Evolutionary conservation across 2,888 invertebrate species (phyloP), one percentile per base, ranked within the genome.

Genomic region (Gastrophysa polygoni): DNA sequence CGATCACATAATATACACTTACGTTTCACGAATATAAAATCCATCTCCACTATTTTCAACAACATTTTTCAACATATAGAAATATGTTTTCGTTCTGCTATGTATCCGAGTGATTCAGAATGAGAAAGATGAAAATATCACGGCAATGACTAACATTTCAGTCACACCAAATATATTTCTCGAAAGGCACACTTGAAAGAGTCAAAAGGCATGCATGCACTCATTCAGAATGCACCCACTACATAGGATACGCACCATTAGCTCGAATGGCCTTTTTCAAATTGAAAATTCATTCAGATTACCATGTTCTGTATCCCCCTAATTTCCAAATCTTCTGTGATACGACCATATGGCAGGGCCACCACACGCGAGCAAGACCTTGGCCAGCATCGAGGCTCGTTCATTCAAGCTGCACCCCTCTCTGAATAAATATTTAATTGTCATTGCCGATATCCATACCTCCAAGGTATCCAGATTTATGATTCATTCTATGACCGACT

Each of bases 371-470:
- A 63, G 20, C n/a, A n/a, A n/a, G n/a, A n/a, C n/a, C n/a, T n/a
- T n/a, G n/a, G n/a, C n/a, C n/a, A n/a, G 21, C 32, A 56, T 29
- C 50, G 34, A 34, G 21, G 50, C 59, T 54, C 56, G 59, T 55
- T 63, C 51, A 34, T 58, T 46, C 49, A 18, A 17, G 63, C 66
- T 65, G 68, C 68, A 63, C 67, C 68, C 63, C 51, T 52, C 14
- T 55, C 57, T 51, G 50, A 59, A 67, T 69, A 66, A 66, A 69
- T 67, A 61, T 66, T 67, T 67, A 67, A 69, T 69, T 59, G 59
- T 34, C 46, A 56, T 60, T 57, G 34, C 54, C 48, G 49, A 57
- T 49, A 46, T 55, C 44, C 46, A 18, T 16, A 17, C 8, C 34
- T 52, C 21, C 38, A 17, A 43, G 44, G 57, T 58, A 57, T 59